phyloP scores from a whole-genome alignment of 2,888 invertebrate genomes.

The Diadromus collaris region DNA sequence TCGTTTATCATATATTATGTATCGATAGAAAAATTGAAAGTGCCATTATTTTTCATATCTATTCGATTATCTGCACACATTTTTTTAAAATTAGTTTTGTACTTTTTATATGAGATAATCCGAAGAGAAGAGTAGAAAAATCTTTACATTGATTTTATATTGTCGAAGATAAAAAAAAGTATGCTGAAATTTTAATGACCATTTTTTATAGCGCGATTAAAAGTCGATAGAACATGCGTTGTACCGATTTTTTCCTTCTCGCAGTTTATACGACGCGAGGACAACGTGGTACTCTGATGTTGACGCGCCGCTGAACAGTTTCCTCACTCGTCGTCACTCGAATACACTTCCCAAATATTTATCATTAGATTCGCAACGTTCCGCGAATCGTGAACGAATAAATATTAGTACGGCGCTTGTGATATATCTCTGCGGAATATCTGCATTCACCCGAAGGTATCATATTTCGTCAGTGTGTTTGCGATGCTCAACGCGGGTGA shows the following conservation, averaged over 20 bases:
- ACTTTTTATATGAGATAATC: neutral
- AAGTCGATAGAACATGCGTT: neutral
- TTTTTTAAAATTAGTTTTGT: neutral
- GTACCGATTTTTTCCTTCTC: neutral
- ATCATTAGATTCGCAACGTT: slow-evolving; percentile 49
- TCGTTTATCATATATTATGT: too few relatives aligned
- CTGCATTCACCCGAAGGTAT: slow-evolving; percentile 28
- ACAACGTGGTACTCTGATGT: slow-evolving; percentile 14
- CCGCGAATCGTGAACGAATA: slow-evolving; percentile 55
- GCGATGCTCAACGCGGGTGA: slow-evolving; percentile 3
- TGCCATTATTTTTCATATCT: neutral
- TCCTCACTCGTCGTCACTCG: slow-evolving; percentile 12
- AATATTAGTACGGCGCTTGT: slow-evolving; percentile 38
- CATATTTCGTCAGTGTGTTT: slow-evolving; percentile 28
- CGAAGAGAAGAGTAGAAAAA: neutral
- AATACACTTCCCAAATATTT: slow-evolving; percentile 52
- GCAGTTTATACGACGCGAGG: neutral
- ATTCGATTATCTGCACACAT: neutral
- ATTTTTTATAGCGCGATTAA: neutral
- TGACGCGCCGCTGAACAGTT: slow-evolving; percentile 29
- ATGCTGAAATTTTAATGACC: neutral
- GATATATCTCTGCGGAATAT: slow-evolving; percentile 19
- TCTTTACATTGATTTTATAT: neutral
- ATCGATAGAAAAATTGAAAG: neutral
- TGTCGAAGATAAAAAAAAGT: neutral